Conservation (phyloP, 2,797 vertebrate genomes). For the Chiroxiphia lanceolata region DNA sequence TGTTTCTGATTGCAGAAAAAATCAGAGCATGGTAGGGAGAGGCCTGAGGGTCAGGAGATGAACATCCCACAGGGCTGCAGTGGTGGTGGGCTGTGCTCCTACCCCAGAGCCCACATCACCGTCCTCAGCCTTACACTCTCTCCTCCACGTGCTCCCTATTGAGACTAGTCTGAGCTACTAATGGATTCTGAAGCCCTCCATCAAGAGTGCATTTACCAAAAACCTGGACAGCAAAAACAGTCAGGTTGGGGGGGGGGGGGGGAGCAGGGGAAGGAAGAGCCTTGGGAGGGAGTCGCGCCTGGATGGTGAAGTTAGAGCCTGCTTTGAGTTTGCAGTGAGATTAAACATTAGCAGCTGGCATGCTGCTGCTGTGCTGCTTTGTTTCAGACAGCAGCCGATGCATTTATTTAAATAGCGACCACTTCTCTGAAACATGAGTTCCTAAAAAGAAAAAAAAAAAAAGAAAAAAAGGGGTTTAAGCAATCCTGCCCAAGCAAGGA, state of each 20-base stretch:
- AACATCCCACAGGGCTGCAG: not conserved
- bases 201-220: not conserved
- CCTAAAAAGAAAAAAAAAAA: not conserved
- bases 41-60: not conserved
- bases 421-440: not conserved
- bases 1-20: not conserved
- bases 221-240: not conserved
- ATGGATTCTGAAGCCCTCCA: not conserved
- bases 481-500: not conserved
- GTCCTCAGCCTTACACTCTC: not conserved
- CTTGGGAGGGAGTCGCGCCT: rapidly evolving
- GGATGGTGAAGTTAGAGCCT: not conserved
- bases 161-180: not conserved
- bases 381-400: not conserved
- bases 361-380: not conserved
- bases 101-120: not conserved
- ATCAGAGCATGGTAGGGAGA: rapidly evolving
- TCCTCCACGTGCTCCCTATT: rapidly evolving
- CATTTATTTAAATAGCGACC: not conserved
- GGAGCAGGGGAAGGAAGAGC: not conserved
- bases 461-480: not conserved
- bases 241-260: no score
- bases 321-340: not conserved
- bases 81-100: not conserved
- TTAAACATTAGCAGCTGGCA: not conserved